Evolutionary conservation across 2,888 invertebrate genomes (phyloP), one percentile per base, ranked within the genome.

Genomic region (Sipunculus nudus): DNA sequence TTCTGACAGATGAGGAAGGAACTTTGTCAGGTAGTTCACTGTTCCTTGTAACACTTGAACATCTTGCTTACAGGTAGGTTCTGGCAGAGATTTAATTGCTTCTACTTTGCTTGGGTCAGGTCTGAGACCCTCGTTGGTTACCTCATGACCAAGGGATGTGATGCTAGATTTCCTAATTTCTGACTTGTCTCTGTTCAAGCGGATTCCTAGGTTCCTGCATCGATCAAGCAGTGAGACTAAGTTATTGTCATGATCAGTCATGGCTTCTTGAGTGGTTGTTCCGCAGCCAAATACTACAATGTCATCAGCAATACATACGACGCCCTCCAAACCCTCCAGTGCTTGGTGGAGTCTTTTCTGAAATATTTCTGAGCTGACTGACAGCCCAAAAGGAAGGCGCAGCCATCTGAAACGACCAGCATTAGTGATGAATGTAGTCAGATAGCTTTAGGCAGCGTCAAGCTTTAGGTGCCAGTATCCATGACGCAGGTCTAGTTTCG

Each of bases 381-480:
- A 57, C 10, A 48, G n/a, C 8, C 66, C 66, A 40, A 70, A 69
- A 6, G 67, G 64, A n/a, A 70, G 48, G 41, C 67, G 46, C 3
- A 48, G 46, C 67, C 63, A 70, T 43, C 67, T 3, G 50, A 57
- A 69, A 8, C 70, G 26, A 21, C 67, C 67, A 19, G 57, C 59
- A 23, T 38, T 38, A 3, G 58, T 59, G 35, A 59, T 53, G 38
- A 67, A 68, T 3, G 62, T 67, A 10, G 64, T 67, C 28, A 70
- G 46, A 8, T 48, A 16, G 23, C 61, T 67, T 2, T 65, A 70
- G 23, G 53, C 56, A 2, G 63, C 53, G 46, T 68, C 65, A 1
- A 67, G 53, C n/a, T 52, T 26, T 0, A 58, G 46, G 40, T 70
- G 70, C 61, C 63, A 59, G 43, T 69, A 68, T 8, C 60, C 70